Conservation (phyloP, 2,113 vertebrate species). For the Callipepla squamata region DNA sequence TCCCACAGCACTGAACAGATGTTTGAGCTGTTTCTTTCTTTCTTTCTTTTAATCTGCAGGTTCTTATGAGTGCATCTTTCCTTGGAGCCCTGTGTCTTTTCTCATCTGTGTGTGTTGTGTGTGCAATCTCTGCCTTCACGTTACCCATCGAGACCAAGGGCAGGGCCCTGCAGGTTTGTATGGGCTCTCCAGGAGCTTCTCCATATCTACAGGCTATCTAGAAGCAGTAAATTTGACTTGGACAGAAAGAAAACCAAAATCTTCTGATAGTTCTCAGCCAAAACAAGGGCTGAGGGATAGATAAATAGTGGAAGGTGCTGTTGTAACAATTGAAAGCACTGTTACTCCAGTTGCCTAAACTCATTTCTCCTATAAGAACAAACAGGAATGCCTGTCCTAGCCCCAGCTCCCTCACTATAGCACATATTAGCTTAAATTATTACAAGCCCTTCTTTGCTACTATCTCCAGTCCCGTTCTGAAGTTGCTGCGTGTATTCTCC, state of each 20-base stretch:
- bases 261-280: background rate
- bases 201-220: background rate
- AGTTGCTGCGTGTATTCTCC: background rate
- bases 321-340: background rate
- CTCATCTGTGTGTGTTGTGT: conserved; percentile 80
- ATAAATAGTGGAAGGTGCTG: rapidly evolving
- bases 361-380: background rate
- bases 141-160: conserved; percentile 94
- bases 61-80: conserved; percentile 87
- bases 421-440: rapidly evolving
- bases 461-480: background rate
- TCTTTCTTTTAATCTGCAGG: conserved; percentile 73
- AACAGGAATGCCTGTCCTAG: background rate
- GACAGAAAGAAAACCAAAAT: background rate
- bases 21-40: background rate
- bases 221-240: background rate
- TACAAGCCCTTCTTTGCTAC: background rate
- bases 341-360: background rate
- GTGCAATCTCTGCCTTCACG: conserved; percentile 81
- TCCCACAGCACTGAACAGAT: rapidly evolving
- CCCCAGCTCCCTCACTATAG: background rate
- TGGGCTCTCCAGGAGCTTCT: background rate
- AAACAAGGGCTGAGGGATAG: background rate
- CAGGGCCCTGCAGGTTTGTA: conserved; percentile 87
- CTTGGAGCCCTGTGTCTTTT: conserved; percentile 86